These are phyloP conservation scores for Actinostola sp. DNA, from an alignment of 92 coral and sea anemone genomes.

Conservation along the genomic window DNA sequence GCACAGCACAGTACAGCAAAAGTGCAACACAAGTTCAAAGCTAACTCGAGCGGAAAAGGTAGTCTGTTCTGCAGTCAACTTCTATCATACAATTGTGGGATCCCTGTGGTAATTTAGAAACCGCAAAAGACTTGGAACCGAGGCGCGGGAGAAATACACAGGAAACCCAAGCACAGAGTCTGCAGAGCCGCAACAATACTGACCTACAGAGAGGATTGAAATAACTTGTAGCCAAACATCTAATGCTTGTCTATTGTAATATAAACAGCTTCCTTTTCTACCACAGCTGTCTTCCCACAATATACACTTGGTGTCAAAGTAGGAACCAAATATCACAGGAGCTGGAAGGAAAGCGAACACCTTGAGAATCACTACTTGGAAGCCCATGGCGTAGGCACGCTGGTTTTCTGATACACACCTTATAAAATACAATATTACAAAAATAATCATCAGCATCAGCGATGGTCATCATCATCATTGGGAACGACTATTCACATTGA, in stretches of 20 bases:
- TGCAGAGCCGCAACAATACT: no score
- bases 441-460: neutral
- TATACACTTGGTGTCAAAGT: slow-evolving; percentile 32
- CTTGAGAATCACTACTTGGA: slow-evolving; percentile 64
- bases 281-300: slow-evolving; percentile 47
- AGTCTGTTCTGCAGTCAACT: no score
- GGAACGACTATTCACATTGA: no score
- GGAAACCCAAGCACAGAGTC: no score
- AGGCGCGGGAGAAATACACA: no score
- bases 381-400: slow-evolving; percentile 82
- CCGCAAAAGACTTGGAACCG: no score
- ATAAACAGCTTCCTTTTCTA: slow-evolving; percentile 30
- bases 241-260: slow-evolving; percentile 16
- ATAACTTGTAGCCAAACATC: slow-evolving; percentile 30
- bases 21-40: no score
- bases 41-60: no score
- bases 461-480: no score
- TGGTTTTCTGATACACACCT: slow-evolving; percentile 89
- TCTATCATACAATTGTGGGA: no score
- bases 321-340: slow-evolving; percentile 32
- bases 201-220: slow-evolving; percentile 22
- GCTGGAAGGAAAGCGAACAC: slow-evolving; percentile 42
- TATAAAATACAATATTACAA: neutral
- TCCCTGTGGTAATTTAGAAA: no score
- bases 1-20: no score